Percentiles rank a stretch among this genome's conserved stretches.
phyloP scores from a whole-genome alignment of 2,888 invertebrate genomes.

The Aspidiotus destructor region DNA sequence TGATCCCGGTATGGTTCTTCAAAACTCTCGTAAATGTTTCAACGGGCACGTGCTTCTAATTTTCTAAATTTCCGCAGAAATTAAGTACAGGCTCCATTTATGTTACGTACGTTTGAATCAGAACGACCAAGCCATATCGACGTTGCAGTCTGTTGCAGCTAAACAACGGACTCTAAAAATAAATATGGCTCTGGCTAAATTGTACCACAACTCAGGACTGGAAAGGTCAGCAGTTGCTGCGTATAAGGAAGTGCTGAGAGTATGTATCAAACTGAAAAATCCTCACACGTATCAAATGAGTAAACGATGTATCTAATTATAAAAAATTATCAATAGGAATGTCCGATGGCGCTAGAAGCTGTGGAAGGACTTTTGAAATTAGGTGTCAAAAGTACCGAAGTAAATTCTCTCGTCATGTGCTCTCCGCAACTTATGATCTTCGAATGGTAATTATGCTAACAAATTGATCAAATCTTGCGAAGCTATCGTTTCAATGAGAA shows the following conservation, averaged over 20 bases:
- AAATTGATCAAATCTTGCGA: too few species aligned
- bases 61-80: conserved; percentile 44
- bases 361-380: conserved; percentile 61
- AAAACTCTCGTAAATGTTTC: background rate
- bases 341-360: conserved; percentile 65
- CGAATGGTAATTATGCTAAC: conserved; percentile 44
- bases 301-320: background rate
- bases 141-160: conserved; percentile 49
- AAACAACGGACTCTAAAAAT: conserved; percentile 61
- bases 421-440: conserved; percentile 42
- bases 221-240: conserved; percentile 62
- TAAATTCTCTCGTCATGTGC: conserved; percentile 58
- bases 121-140: conserved; percentile 49
- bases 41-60: conserved; percentile 1
- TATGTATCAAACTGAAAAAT: conserved; percentile 39
- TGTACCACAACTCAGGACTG: conserved; percentile 59
- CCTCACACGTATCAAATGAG: too few species aligned
- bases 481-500: background rate
- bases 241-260: conserved; percentile 67
- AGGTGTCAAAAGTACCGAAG: conserved; percentile 63
- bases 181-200: conserved; percentile 64
- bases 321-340: conserved; percentile 43
- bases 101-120: conserved; percentile 60
- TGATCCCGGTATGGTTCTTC: conserved; percentile 44
- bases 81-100: conserved; percentile 61